Evolutionary conservation across 1,140 invertebrate species (phyloP), one percentile per base, ranked within the genome.

Genomic region (Ceratosolen solmsi): DNA sequence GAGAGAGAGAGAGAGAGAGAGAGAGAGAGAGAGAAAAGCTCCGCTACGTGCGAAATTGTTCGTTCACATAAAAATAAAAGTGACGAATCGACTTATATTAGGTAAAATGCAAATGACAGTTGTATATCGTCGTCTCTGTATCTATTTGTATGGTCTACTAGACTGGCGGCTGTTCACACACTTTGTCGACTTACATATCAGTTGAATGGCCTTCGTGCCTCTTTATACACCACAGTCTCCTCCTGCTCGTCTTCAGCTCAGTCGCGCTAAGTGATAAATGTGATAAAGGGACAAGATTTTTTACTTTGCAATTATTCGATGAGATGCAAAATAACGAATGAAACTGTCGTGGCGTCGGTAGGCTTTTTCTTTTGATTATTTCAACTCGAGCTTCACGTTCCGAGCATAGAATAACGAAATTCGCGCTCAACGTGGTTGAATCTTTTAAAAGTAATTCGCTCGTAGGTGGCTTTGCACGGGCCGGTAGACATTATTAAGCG

Each of bases 1-100:
- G n/a, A n/a, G n/a, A n/a, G n/a, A n/a, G n/a, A n/a, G n/a, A n/a
- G n/a, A n/a, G n/a, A n/a, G n/a, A n/a, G n/a, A n/a, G n/a, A n/a
- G n/a, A n/a, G n/a, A n/a, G n/a, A n/a, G n/a, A n/a, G n/a, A n/a
- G n/a, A n/a, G n/a, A n/a, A n/a, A n/a, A n/a, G n/a, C n/a, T n/a
- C n/a, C n/a, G n/a, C n/a, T 36, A 41, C 73, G 54, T 15, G 41
- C 30, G 46, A 49, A 78, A 78, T 78, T 54, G 60, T 63, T 78
- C 27, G 76, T 51, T 78, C 60, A 17, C 76, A 30, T 68, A 78
- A 54, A 70, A 78, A 78, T 78, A 70, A 78, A 78, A 78, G 41
- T 78, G 68, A 78, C 22, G 13, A 13, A 33, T 33, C 72, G 20
- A 54, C 17, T 36, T 58, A n/a, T 60, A 22, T 25, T 0, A n/a